Percentiles rank a stretch among this genome's conserved stretches.
These are phyloP conservation scores for Rhinopomastus cyanomelas DNA, from an alignment of 2,113 vertebrate species.

Conservation along the genomic window DNA sequence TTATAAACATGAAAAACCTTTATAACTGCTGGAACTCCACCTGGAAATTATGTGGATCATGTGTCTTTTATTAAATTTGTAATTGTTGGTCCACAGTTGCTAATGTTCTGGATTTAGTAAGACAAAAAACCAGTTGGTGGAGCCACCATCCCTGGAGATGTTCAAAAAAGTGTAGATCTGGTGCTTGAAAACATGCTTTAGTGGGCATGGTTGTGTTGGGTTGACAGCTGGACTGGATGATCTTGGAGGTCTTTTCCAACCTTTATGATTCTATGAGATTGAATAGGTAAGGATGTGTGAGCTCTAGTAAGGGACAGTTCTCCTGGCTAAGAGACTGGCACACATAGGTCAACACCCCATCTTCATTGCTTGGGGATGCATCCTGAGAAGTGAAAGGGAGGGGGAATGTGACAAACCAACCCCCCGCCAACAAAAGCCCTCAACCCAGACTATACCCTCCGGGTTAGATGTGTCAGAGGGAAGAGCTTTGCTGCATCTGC, in stretches of 20 bases:
- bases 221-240: too few relatives aligned
- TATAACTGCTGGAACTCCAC: not conserved
- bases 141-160: too few relatives aligned
- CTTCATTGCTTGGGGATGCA: not conserved
- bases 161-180: too few relatives aligned
- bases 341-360: not conserved
- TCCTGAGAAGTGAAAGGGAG: not conserved
- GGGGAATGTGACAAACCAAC: not conserved
- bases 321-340: not conserved
- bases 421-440: not conserved
- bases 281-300: not conserved
- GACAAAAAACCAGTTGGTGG: not conserved
- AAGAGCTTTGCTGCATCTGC: not conserved
- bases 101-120: not conserved
- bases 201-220: too few relatives aligned
- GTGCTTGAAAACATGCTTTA: too few relatives aligned
- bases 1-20: not conserved
- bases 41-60: not conserved
- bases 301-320: not conserved
- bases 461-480: not conserved
- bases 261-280: too few relatives aligned
- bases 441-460: fast-evolving
- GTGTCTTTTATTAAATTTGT: not conserved
- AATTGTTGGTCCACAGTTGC: not conserved
- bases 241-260: too few relatives aligned